phyloP scores from a whole-genome alignment of 1,140 invertebrate genomes.

The Drosophila guanche region DNA sequence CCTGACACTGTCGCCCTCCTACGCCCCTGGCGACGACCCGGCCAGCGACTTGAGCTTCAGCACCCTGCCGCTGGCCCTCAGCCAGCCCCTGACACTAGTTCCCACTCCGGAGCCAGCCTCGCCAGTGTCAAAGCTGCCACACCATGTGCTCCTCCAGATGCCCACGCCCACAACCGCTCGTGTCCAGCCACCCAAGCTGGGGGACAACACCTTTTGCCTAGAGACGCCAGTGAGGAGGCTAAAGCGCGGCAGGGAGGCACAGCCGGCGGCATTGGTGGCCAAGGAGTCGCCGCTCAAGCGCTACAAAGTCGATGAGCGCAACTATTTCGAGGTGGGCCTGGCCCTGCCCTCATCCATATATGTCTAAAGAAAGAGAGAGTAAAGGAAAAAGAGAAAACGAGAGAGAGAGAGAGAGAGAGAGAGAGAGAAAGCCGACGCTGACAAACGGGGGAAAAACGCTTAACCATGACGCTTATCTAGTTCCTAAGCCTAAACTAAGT shows the following conservation, averaged over 20 bases:
- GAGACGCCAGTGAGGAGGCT: conserved; percentile 59
- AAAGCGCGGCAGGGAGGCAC: conserved; percentile 36
- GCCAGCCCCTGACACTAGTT: conserved; percentile 16
- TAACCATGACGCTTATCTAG: conserved; percentile 81
- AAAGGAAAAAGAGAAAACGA: background rate
- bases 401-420: conserved; percentile 2
- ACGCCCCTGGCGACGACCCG: conserved; percentile 78
- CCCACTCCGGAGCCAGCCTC: conserved; percentile 53
- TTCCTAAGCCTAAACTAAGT: conserved; percentile 57
- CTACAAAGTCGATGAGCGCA: conserved; percentile 68
- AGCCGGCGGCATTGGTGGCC: conserved; percentile 2
- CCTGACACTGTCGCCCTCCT: conserved; percentile 73
- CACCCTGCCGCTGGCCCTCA: conserved; percentile 20
- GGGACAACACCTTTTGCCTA: conserved; percentile 62
- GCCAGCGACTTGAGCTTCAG: conserved; percentile 77
- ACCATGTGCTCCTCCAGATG: conserved; percentile 39
- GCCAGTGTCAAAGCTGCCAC: conserved; percentile 33
- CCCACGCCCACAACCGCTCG: conserved; percentile 37
- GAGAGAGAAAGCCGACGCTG: conserved; percentile 53
- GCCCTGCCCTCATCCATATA: conserved; percentile 79
- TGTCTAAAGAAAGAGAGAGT: conserved; percentile 35
- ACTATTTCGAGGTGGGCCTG: conserved; percentile 79
- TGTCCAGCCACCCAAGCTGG: conserved; percentile 1
- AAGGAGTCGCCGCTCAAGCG: conserved; percentile 66
- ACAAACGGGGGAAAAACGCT: conserved; percentile 83